Base-by-base conservation (phyloP, 2,888 invertebrate species). In the Meta bourneti region DNA sequence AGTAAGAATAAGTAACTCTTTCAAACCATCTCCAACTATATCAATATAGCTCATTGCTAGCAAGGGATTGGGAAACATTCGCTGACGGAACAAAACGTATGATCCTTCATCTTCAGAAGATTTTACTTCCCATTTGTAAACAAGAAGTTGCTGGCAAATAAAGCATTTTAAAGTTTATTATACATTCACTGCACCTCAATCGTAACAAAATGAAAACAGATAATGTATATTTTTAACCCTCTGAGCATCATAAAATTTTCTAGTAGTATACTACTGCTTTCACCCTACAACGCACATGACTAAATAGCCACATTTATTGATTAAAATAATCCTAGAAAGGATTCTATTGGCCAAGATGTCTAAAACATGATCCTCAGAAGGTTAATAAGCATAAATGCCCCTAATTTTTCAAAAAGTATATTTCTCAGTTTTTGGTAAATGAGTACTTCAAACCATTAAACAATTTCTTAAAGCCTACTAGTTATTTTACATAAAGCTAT, bases 1-100 rank as follows among this genome's bases (percentile, higher is more conserved):
- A 7, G 97, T 96, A 92, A 96, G 95, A n/a, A 96, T 96, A 79
- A 96, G 95, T 54, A 97, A 94, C 94, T 97, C 96, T 93, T 96
- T 96, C 81, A 96, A 95, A 16, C 97, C 97, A 95, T 97, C 97
- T 6, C 96, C 96, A 78, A 96, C 96, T 79, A 97, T 95, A 94
- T 97, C 97, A 54, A 96, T 94, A 93, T 96, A 96, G 93, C 95
- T 95, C 92, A 97, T 94, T 1, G 96, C 96, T 94, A 96, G 95
- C 78, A 97, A 95, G 7, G 97, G 96, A 92, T 96, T 95, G 51
- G 96, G 95, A 93, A 97, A 96, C 93, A 95, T 95, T 93, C 96
- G 95, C 93, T 95, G 95, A 94, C 96, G 95, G 20, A 95, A 94
- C 87, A 95, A 92, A 52, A 49, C 9, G 93, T 94, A 94, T 0